A percentile compares a stretch with the other conserved stretches of the same genome.
Evolutionary conservation across 2,888 invertebrate species (phyloP).

Genomic region (Cosmorhoe ocellata): DNA sequence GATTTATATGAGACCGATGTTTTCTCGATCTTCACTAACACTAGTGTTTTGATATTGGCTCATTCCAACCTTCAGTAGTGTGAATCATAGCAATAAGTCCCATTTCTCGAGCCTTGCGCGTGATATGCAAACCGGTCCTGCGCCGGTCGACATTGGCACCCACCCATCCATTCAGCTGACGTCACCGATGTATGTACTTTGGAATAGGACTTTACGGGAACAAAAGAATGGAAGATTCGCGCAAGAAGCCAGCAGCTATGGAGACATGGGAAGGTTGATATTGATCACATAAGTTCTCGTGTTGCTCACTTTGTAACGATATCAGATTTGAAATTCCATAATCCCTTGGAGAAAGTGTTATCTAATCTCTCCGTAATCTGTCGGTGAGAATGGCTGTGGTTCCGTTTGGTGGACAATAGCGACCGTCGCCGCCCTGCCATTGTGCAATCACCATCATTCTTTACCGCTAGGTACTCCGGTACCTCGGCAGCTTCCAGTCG

Average conservation of each 20-base stretch:
- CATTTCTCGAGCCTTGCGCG: conserved; percentile 18
- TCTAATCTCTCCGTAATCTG: neutral
- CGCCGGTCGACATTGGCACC: conserved; percentile 25
- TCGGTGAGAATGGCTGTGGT: neutral
- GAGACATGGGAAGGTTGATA: no score
- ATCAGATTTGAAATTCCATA: neutral
- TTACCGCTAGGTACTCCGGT: neutral
- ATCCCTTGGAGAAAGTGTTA: neutral
- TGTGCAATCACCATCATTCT: neutral
- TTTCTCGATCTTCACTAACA: neutral
- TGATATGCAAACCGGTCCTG: conserved; percentile 21
- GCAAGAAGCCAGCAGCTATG: no score
- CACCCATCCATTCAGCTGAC: conserved; percentile 22
- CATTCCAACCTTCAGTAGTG: conserved; percentile 8
- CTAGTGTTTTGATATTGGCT: neutral
- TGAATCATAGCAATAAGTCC: conserved; percentile 17
- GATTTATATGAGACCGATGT: no score
- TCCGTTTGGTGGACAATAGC: conserved; percentile 1
- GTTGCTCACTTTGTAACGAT: no score
- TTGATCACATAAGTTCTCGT: no score
- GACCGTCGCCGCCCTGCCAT: neutral
- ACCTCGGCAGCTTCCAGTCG: neutral
- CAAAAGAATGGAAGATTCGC: neutral
- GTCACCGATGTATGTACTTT: conserved; percentile 12
- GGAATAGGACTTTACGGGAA: no score